Percentiles rank a stretch among this genome's conserved stretches.
These are phyloP conservation scores for Homalodisca vitripennis DNA, from an alignment of 1,140 invertebrate genomes.

Conservation along the genomic window DNA sequence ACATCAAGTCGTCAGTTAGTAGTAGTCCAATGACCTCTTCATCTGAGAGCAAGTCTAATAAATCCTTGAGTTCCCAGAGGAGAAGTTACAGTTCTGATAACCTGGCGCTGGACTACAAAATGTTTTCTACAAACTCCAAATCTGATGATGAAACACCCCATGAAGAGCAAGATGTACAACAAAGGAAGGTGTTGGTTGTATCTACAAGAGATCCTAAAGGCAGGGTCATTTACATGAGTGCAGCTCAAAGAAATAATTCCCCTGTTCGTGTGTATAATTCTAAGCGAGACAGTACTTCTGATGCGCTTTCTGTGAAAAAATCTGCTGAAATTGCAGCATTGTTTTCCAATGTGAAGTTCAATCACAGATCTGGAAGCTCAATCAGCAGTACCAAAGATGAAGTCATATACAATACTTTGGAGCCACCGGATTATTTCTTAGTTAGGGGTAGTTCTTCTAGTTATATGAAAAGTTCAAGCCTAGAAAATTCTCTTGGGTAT, in stretches of 20 bases:
- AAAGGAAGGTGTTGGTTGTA: slow-evolving; percentile 54
- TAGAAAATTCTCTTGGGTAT: slow-evolving; percentile 50
- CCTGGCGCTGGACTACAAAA: slow-evolving; percentile 68
- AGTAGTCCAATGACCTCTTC: slow-evolving; percentile 19
- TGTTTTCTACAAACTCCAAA: slow-evolving; percentile 48
- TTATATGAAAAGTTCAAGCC: slow-evolving; percentile 32
- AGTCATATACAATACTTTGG: slow-evolving; percentile 45
- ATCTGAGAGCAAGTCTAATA: slow-evolving; percentile 15
- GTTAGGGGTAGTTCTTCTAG: slow-evolving; percentile 20
- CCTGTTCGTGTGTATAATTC: slow-evolving; percentile 49
- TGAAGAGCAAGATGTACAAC: slow-evolving; percentile 36
- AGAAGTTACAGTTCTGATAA: slow-evolving; percentile 56
- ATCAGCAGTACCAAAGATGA: slow-evolving; percentile 31
- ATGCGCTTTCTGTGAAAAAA: slow-evolving; percentile 81
- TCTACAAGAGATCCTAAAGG: slow-evolving; percentile 56
- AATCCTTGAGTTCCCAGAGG: slow-evolving; percentile 23
- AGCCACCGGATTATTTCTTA: slow-evolving; percentile 36
- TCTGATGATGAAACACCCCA: neutral
- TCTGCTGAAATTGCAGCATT: slow-evolving; percentile 83
- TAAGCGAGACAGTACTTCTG: slow-evolving; percentile 48
- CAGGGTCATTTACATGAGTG: slow-evolving; percentile 46
- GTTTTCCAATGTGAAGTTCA: slow-evolving; percentile 67
- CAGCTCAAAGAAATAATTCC: slow-evolving; percentile 24
- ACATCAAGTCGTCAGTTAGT: neutral
- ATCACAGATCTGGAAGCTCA: slow-evolving; percentile 43